A percentile compares a stretch with the other conserved stretches of the same genome.
Conservation (phyloP, 37 sponge, comb jelly and placozoan genomes). For the Dysidea cf. avara region DNA sequence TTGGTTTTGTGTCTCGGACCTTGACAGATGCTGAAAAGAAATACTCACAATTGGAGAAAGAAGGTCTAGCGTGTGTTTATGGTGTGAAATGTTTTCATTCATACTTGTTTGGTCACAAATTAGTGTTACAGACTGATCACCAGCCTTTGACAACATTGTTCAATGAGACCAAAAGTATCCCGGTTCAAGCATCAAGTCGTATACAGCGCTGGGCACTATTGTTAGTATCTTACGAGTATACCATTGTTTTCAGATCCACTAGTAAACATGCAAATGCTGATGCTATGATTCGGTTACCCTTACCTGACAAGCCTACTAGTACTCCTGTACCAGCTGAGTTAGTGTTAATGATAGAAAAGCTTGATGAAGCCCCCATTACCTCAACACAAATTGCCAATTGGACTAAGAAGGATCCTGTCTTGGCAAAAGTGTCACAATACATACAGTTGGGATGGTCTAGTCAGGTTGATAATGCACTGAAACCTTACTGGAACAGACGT, state of each 20-base stretch:
- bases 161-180: neutral
- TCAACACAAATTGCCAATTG: neutral
- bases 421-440: constrained; percentile 1
- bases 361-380: neutral
- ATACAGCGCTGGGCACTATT: constrained; percentile 12
- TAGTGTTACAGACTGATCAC: too few relatives aligned
- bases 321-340: constrained; percentile 6
- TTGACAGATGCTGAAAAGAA: too few relatives aligned
- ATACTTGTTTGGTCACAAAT: too few relatives aligned
- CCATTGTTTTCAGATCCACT: constrained; percentile 7
- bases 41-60: too few relatives aligned
- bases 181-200: constrained; percentile 1
- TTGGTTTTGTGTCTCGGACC: too few relatives aligned
- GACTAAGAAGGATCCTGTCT: constrained; percentile 2
- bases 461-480: too few relatives aligned
- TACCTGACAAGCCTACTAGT: neutral
- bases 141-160: too few relatives aligned
- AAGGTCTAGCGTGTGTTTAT: too few relatives aligned
- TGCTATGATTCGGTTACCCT: constrained; percentile 16
- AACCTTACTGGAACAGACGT: neutral
- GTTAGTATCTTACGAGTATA: constrained; percentile 18
- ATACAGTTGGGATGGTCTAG: constrained; percentile 9
- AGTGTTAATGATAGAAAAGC: constrained; percentile 7
- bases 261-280: constrained; percentile 19
- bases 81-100: too few relatives aligned